phyloP scores from a whole-genome alignment of 2,797 vertebrate genomes.

The Bradypus variegatus region DNA sequence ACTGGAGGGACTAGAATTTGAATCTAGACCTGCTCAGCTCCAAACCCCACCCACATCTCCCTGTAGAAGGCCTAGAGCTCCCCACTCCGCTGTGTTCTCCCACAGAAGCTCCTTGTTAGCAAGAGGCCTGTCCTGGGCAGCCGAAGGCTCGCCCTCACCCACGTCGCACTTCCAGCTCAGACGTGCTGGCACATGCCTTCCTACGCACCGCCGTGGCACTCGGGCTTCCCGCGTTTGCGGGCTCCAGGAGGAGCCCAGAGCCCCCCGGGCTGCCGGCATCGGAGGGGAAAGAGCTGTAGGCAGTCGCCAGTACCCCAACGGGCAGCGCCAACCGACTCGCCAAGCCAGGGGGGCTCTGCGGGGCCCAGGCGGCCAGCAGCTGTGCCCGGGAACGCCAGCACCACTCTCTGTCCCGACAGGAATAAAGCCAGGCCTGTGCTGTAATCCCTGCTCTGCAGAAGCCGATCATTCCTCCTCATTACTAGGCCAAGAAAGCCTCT shows the following conservation, averaged over 20 bases:
- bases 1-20: background rate
- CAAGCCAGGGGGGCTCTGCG: background rate
- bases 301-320: background rate
- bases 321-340: background rate
- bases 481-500: conserved; percentile 31
- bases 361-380: background rate
- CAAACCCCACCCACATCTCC: background rate
- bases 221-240: background rate
- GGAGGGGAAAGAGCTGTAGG: background rate
- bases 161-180: too few species aligned
- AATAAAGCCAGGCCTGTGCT: background rate
- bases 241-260: background rate
- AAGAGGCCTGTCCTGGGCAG: background rate
- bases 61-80: background rate
- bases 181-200: background rate
- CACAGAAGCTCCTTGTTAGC: background rate
- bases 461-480: conserved; percentile 51
- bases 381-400: background rate
- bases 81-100: too few species aligned
- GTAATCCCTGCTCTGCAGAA: conserved; percentile 31
- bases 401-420: background rate
- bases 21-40: background rate
- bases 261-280: background rate
- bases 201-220: background rate
- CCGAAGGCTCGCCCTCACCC: background rate